These are phyloP conservation scores for Gavialis gangeticus DNA, from an alignment of 2,113 vertebrate species.

Conservation along the genomic window DNA sequence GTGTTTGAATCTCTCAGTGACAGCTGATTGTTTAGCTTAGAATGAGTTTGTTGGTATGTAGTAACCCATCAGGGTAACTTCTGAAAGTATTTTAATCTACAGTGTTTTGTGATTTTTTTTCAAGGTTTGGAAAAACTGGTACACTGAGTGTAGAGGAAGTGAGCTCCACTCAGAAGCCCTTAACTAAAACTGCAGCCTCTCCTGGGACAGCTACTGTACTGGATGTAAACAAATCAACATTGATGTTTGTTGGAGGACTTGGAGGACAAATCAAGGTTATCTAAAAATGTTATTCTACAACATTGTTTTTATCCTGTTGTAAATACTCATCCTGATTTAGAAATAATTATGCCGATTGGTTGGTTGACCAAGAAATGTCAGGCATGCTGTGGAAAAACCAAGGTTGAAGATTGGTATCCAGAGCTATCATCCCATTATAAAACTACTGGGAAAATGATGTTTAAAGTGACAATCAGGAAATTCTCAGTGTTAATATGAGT, in stretches of 20 bases:
- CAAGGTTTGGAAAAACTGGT: constrained; percentile 88
- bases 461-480: background rate
- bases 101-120: constrained; percentile 10
- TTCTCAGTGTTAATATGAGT: background rate
- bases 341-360: background rate
- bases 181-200: constrained; percentile 79
- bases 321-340: background rate
- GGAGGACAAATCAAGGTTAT: constrained; percentile 87
- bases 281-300: background rate
- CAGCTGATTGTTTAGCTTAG: background rate
- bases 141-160: constrained; percentile 88
- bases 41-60: background rate
- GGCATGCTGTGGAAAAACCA: background rate
- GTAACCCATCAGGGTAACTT: background rate
- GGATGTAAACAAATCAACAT: constrained; percentile 86
- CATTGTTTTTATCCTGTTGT: background rate
- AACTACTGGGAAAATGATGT: background rate
- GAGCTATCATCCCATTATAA: background rate
- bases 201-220: constrained; percentile 83
- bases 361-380: background rate
- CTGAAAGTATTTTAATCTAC: background rate
- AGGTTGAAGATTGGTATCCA: background rate
- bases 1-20: background rate
- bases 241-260: constrained; percentile 90
- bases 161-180: constrained; percentile 73